Base-by-base conservation (phyloP, 1,140 invertebrate species). In the Zophobas atratus region DNA sequence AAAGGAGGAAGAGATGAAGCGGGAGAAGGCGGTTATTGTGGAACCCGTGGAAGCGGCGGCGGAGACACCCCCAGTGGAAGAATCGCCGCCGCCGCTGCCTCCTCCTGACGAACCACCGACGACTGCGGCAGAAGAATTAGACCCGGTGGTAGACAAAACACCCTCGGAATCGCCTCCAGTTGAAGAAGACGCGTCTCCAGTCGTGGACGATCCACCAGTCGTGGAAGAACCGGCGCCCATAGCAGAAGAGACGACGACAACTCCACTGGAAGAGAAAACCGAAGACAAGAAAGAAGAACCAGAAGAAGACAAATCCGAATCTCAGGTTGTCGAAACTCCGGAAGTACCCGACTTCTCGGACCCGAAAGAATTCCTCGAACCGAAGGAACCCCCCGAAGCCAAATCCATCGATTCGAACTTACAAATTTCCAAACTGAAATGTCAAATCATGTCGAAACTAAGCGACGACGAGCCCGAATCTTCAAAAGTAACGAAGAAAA, bases 391-490 rank as follows among this genome's bases (percentile, higher is more conserved):
- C 20, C 20, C 20, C 20, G 20, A 20, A 20, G 20, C 20, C 20
- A 20, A 20, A 20, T 20, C 20, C 20, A 20, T 20, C 20, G 71
- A 55, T n/a, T n/a, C 41, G n/a, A 73, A 73, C 41, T 33, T 73
- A 41, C 49, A 73, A 73, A 73, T 73, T 38, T 73, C 71, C 1
- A 73, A 73, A 56, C 41, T 73, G 8, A 73, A 73, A 73, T 73
- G 71, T 55, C 71, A 77, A 39, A 80, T 80, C 41, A 80, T 80
- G 76, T 80, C 78, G 1, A 80, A 80, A 46, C 51, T 80, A 32
- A 63, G 43, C 36, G 55, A 63, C 49, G 74, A 75, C 43, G 74
- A 75, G 49, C 55, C 34, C 6, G 74, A 63, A 63, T 1, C 39
- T 32, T 1, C 35, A 60, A 63, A 71, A 53, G 1, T 53, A 70